phyloP scores from a whole-genome alignment of 1,140 invertebrate species.

The Brachionus rotundiformis region DNA sequence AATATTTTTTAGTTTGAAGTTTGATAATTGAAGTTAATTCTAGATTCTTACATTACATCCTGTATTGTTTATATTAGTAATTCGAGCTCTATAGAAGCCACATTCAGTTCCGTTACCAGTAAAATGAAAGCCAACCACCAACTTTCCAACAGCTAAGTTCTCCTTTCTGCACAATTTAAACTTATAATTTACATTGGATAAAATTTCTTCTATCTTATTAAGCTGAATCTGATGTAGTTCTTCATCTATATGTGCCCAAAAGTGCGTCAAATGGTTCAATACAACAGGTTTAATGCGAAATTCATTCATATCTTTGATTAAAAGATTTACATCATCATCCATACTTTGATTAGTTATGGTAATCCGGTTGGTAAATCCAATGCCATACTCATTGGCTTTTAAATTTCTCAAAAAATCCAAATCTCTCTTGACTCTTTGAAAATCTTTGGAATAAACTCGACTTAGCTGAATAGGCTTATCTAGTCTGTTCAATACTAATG shows the following conservation, averaged over 20 bases:
- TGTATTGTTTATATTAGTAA: neutral
- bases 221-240: neutral
- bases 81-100: slow-evolving; percentile 33
- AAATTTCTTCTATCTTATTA: neutral
- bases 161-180: neutral
- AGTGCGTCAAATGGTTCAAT: slow-evolving; percentile 17
- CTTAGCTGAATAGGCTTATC: neutral
- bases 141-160: neutral
- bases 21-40: neutral
- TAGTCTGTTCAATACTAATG: neutral
- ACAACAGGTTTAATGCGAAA: slow-evolving; percentile 30
- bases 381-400: neutral
- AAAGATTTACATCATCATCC: neutral
- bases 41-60: neutral
- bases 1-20: no score
- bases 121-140: slow-evolving; percentile 40
- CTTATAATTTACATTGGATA: neutral
- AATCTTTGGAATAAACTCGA: neutral
- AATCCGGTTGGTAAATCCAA: neutral
- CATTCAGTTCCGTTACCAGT: slow-evolving; percentile 23
- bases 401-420: slow-evolving; percentile 11
- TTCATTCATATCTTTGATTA: slow-evolving; percentile 7
- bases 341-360: neutral
- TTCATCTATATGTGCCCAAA: slow-evolving; percentile 47
- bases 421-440: neutral